Evolutionary conservation across 2,888 invertebrate genomes (phyloP).

Genomic region (Sinelater perroti): DNA sequence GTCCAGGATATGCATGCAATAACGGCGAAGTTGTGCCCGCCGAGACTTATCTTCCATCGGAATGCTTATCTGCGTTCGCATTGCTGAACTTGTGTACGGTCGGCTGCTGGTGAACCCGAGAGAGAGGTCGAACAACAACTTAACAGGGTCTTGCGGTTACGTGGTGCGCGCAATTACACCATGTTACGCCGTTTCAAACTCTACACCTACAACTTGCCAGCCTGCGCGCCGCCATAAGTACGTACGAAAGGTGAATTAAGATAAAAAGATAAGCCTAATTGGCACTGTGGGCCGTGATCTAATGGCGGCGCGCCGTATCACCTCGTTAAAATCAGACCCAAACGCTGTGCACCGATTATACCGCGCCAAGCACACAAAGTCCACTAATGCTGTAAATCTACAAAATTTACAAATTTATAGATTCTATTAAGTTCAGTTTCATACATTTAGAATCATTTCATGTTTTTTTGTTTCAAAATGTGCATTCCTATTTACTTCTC

Average conservation of each 20-base stretch:
- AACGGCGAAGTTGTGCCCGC: slow-evolving; percentile 36
- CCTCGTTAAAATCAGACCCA: slow-evolving; percentile 7
- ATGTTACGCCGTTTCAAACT: slow-evolving; percentile 36
- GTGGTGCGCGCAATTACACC: slow-evolving; percentile 35
- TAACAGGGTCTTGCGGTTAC: slow-evolving; percentile 35
- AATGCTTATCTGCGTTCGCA: slow-evolving; percentile 36
- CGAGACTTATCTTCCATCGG: slow-evolving; percentile 38
- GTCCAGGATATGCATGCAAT: slow-evolving; percentile 36
- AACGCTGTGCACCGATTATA: background rate
- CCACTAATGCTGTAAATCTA: no score
- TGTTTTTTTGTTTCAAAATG: no score
- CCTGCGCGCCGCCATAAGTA: slow-evolving; percentile 17
- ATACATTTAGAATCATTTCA: no score
- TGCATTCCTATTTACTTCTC: no score
- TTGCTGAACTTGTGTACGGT: slow-evolving; percentile 35
- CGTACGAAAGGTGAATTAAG: slow-evolving; percentile 30
- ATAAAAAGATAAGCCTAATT: slow-evolving; percentile 32
- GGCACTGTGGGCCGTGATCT: slow-evolving; percentile 21
- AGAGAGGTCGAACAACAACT: slow-evolving; percentile 31
- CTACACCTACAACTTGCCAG: slow-evolving; percentile 32
- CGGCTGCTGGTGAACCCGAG: slow-evolving; percentile 32
- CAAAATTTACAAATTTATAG: no score
- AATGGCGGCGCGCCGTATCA: slow-evolving; percentile 14
- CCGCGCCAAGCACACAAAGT: no score
- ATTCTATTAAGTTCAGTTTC: no score